phyloP scores from a whole-genome alignment of 2,888 invertebrate genomes.

The Yponomeuta evonymella region DNA sequence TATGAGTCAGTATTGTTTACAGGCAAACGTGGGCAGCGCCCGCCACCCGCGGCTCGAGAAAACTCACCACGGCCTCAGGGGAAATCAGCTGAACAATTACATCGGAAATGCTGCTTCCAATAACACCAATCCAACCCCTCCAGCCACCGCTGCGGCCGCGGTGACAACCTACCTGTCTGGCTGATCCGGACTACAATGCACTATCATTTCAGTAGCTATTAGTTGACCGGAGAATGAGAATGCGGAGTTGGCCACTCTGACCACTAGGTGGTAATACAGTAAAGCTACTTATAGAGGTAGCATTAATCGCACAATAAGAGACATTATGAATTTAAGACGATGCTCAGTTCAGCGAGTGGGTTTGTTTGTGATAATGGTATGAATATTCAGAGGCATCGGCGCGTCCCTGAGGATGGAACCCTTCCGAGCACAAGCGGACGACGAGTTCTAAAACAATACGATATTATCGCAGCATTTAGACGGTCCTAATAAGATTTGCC shows the following conservation, averaged over 20 bases:
- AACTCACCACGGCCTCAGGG: conserved; percentile 51
- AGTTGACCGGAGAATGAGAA: background rate
- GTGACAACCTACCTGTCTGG: background rate
- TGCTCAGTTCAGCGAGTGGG: conserved; percentile 63
- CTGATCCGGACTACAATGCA: background rate
- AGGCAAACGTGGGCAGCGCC: conserved; percentile 32
- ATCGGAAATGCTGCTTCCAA: conserved; percentile 64
- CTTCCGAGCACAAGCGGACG: conserved; percentile 71
- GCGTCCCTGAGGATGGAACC: conserved; percentile 66
- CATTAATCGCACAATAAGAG: conserved; percentile 47
- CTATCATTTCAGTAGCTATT: background rate
- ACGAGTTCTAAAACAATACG: conserved; percentile 72
- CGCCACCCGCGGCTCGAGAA: conserved; percentile 38
- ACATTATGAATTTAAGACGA: conserved; percentile 58
- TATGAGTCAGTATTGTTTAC: conserved; percentile 41
- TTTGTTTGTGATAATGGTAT: conserved; percentile 69
- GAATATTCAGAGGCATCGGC: conserved; percentile 64
- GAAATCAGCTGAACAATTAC: conserved; percentile 73
- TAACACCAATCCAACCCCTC: conserved; percentile 46
- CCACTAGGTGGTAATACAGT: background rate
- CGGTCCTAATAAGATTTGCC: conserved; percentile 74
- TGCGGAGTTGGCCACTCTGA: background rate
- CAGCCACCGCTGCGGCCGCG: background rate
- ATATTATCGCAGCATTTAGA: conserved; percentile 72
- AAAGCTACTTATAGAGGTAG: conserved; percentile 35